Evolutionary conservation across 2,113 vertebrate species (phyloP), one percentile per base, ranked within the genome.

Genomic region (Vidua macroura): DNA sequence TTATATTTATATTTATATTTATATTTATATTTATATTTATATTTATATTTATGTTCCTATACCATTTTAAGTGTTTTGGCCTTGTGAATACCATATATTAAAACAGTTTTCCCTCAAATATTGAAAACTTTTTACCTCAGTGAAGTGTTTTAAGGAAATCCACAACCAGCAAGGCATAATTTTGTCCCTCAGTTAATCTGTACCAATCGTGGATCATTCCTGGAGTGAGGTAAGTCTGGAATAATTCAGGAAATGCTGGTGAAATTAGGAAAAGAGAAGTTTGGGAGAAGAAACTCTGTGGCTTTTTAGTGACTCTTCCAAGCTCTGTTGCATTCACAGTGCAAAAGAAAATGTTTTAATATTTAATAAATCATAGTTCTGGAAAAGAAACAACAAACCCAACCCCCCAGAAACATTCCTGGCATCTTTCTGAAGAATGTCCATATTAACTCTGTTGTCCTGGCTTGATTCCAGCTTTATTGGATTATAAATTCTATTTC

Each of bases 401-500:
- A 74, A 12, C 41, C 49, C 35, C 22, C 41, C 8, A 28, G 25
- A 58, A 33, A 14, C 15, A 13, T 74, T 78, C 33, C 64, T 90
- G 91, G 59, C 63, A 62, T 19, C 67, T 80, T 93, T 25, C 18
- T 33, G n/a, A 39, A 30, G 30, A 72, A 28, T 43, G 24, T 55
- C 59, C 44, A 7, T 7, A 13, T 75, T 58, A 77, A 48, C 28
- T 78, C 30, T 74, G 28, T 66, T 70, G 16, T 41, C 48, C 44
- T 95, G 95, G 76, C 83, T 52, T 1, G 15, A 13, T 72, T 83
- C 77, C 91, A 81, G 35, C 69, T 41, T 81, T 73, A 69, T 70
- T 79, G 84, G 46, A 67, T 88, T 76, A 80, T 62, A 76, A 84
- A 74, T 52, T 88, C 79, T 83, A 10, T 88, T 96, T 95, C 51